phyloP scores from a whole-genome alignment of 2,113 vertebrate species.

The Hyla sarda region DNA sequence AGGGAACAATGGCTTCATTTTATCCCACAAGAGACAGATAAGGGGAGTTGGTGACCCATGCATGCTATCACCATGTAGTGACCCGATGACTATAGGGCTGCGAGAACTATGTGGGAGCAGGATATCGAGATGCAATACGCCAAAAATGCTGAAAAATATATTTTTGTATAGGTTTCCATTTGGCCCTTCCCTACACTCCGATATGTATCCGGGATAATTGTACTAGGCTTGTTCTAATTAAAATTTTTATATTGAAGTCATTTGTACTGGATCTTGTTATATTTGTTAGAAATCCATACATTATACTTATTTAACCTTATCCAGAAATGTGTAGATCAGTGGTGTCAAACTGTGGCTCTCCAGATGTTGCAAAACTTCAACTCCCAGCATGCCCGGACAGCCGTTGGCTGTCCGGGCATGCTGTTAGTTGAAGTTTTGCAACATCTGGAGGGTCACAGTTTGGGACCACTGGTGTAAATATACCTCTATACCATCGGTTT shows the following conservation, averaged over 20 bases:
- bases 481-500: no score
- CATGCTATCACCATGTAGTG: conserved; percentile 25
- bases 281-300: background rate
- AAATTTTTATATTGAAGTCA: background rate
- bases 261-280: conserved; percentile 14
- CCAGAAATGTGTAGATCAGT: background rate
- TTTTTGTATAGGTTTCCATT: conserved; percentile 16
- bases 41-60: conserved; percentile 37
- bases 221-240: conserved; percentile 3
- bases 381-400: no score
- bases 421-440: no score
- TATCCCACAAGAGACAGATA: conserved; percentile 43
- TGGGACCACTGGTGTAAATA: no score
- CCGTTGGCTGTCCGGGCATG: no score
- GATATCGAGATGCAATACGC: background rate
- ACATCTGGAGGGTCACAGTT: no score
- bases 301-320: conserved; percentile 17
- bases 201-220: conserved; percentile 14
- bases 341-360: no score
- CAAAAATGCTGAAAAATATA: conserved; percentile 1
- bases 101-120: conserved; percentile 33
- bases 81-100: conserved; percentile 40
- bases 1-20: conserved; percentile 50
- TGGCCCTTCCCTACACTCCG: background rate
- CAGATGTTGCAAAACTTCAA: background rate